Conservation (phyloP, 1,140 invertebrate species). For the Scaptomyza pallida region DNA sequence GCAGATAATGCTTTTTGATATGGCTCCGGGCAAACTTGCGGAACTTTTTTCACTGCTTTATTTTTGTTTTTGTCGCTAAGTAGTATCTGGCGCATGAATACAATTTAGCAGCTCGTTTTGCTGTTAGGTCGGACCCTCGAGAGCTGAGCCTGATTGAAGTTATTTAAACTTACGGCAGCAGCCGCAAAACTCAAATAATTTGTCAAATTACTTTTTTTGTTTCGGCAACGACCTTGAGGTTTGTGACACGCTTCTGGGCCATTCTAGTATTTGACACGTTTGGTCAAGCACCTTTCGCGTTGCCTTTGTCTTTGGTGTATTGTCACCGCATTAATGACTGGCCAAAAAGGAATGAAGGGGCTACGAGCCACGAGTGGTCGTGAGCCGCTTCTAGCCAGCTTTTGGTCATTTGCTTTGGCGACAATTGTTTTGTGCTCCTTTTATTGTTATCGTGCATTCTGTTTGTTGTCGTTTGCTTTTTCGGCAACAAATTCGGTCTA, state of each 20-base stretch:
- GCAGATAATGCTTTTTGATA: constrained; percentile 65
- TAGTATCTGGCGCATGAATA: constrained; percentile 52
- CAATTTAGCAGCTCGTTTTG: constrained; percentile 42
- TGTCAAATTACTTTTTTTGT: constrained; percentile 77
- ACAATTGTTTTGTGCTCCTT: constrained; percentile 74
- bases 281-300: constrained; percentile 72
- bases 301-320: constrained; percentile 16
- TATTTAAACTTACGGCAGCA: constrained; percentile 76
- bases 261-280: constrained; percentile 66
- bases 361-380: constrained; percentile 19
- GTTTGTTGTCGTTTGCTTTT: constrained; percentile 71
- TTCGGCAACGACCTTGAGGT: constrained; percentile 57
- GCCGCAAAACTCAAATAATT: constrained; percentile 75
- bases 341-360: constrained; percentile 9
- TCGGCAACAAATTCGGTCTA: constrained; percentile 73
- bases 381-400: constrained; percentile 10
- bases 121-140: neutral
- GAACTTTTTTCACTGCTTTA: constrained; percentile 76
- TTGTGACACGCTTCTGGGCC: constrained; percentile 13
- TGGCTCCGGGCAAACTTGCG: constrained; percentile 37
- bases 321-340: constrained; percentile 70
- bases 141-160: constrained; percentile 70
- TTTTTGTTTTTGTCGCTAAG: constrained; percentile 14
- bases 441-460: constrained; percentile 73
- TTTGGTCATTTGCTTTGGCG: constrained; percentile 55